Conservation (phyloP, 2,797 vertebrate genomes). For the Acanthis flammea region DNA sequence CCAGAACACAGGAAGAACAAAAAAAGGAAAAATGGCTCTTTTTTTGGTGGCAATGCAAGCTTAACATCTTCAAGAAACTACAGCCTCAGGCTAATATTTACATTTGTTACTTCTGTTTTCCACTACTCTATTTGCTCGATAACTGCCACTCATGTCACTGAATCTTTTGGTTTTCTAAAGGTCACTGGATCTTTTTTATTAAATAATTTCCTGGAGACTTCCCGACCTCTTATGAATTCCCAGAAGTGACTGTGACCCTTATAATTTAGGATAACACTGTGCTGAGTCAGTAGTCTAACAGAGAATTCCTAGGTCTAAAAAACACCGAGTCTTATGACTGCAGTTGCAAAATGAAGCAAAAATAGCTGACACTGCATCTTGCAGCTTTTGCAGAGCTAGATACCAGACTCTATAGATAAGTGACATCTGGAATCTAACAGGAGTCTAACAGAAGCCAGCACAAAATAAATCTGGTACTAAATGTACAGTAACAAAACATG, state of each 20-base stretch:
- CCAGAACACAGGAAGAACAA: background rate
- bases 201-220: constrained; percentile 6
- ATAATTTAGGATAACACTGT: background rate
- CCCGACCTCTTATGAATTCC: background rate
- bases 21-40: background rate
- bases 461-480: background rate
- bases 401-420: background rate
- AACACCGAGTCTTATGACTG: background rate
- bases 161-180: background rate
- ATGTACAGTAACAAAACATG: background rate
- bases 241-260: background rate
- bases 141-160: background rate
- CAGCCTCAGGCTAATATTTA: background rate
- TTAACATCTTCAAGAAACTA: background rate
- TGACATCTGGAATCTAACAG: background rate
- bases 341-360: background rate
- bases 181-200: background rate
- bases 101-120: background rate
- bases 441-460: background rate
- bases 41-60: background rate
- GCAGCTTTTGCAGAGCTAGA: background rate
- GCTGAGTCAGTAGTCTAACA: constrained; percentile 15
- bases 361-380: background rate
- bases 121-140: background rate
- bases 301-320: background rate